Conservation (phyloP, 2,113 vertebrate species). For the Cottus gobio region DNA sequence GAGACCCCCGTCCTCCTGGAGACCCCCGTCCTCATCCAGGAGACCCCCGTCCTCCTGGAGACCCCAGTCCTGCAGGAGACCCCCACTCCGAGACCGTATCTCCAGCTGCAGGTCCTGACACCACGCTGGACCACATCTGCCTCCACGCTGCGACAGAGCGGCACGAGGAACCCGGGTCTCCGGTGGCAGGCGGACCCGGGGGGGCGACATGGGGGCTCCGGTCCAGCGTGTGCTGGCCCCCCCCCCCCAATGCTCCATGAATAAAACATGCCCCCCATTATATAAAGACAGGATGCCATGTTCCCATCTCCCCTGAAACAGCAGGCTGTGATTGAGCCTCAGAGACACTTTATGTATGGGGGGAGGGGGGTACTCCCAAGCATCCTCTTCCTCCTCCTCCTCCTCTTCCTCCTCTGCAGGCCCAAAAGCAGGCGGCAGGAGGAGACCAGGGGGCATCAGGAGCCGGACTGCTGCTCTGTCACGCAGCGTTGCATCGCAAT, state of each 20-base stretch:
- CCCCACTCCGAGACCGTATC: not conserved
- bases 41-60: not conserved
- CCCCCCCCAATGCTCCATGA: slow-evolving; percentile 46
- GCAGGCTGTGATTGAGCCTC: slow-evolving; percentile 53
- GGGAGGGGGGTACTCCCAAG: slow-evolving; percentile 12
- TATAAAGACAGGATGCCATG: slow-evolving; percentile 50
- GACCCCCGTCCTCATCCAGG: not conserved
- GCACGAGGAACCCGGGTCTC: too few species aligned
- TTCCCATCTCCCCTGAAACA: slow-evolving; percentile 22
- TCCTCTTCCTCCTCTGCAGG: not conserved
- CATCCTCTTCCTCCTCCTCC: not conserved
- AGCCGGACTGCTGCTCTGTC: slow-evolving; percentile 43
- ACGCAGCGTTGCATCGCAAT: slow-evolving; percentile 62
- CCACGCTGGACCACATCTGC: too few species aligned
- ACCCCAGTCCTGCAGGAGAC: not conserved
- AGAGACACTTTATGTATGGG: slow-evolving; percentile 5
- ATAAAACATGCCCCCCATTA: slow-evolving; percentile 74
- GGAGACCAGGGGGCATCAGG: slow-evolving; percentile 38
- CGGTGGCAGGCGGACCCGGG: too few species aligned
- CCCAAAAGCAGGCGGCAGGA: slow-evolving; percentile 3
- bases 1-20: too few species aligned
- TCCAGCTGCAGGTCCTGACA: too few species aligned
- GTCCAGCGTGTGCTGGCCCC: slow-evolving; percentile 17
- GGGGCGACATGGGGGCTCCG: not conserved
- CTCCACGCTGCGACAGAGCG: too few species aligned